Conservation (phyloP, 2,888 invertebrate genomes). For the Andrena fulva region DNA sequence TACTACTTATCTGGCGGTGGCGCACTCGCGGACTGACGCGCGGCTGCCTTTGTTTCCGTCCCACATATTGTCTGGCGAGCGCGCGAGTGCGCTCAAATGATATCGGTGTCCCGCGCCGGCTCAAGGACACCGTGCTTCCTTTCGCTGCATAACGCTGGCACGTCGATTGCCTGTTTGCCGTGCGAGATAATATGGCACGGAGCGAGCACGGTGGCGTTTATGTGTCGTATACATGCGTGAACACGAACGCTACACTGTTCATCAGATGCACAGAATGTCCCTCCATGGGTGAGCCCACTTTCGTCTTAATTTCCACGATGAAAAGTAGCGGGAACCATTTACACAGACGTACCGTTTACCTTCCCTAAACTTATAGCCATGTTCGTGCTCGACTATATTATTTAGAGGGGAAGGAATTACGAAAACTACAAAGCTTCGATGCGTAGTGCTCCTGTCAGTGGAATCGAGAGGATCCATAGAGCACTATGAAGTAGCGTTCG, state of each 20-base stretch:
- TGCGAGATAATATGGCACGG: slow-evolving; percentile 18
- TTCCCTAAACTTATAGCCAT: no score
- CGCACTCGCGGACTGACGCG: slow-evolving; percentile 56
- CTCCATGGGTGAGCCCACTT: background rate
- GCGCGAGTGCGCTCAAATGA: slow-evolving; percentile 49
- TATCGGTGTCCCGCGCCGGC: slow-evolving; percentile 45
- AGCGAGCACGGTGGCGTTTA: background rate
- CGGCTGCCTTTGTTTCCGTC: slow-evolving; percentile 66
- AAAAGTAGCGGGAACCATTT: no score
- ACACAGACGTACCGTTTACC: no score
- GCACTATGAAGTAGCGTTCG: background rate
- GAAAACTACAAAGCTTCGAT: background rate
- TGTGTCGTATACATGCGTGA: slow-evolving; percentile 14
- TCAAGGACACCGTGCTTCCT: slow-evolving; percentile 29
- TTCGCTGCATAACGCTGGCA: slow-evolving; percentile 9
- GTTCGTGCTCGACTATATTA: no score
- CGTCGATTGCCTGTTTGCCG: slow-evolving; percentile 27
- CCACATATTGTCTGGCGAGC: slow-evolving; percentile 64
- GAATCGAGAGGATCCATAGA: background rate
- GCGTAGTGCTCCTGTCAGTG: background rate
- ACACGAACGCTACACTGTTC: background rate
- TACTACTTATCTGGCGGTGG: slow-evolving; percentile 69
- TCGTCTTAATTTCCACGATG: no score
- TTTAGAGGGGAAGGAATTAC: no score
- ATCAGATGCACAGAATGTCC: background rate